A percentile compares a stretch with the other conserved stretches of the same genome.
These are phyloP conservation scores for Procapra przewalskii DNA, from an alignment of 2,113 vertebrate genomes.

Conservation along the genomic window DNA sequence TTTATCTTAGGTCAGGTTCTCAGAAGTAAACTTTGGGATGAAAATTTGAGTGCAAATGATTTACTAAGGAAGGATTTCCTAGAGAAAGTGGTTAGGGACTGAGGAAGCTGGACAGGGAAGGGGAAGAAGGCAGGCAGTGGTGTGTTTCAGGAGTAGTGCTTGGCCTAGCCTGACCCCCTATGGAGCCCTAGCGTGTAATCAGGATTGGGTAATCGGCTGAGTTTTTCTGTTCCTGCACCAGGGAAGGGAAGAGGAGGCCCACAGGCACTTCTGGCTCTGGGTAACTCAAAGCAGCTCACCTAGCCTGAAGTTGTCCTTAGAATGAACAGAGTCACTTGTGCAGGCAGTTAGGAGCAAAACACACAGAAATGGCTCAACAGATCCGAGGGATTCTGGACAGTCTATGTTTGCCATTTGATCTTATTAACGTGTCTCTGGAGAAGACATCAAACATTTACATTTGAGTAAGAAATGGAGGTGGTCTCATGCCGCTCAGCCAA, in stretches of 20 bases:
- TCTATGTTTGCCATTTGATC: background rate
- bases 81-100: background rate
- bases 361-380: background rate
- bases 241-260: background rate
- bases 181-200: background rate
- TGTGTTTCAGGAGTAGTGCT: background rate
- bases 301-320: background rate
- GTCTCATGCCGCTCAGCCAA: background rate
- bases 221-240: background rate
- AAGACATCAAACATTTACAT: background rate
- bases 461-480: background rate
- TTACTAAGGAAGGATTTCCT: background rate
- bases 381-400: background rate
- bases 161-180: background rate
- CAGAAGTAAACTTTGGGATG: background rate
- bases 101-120: background rate
- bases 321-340: background rate
- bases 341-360: background rate
- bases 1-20: background rate
- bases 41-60: background rate
- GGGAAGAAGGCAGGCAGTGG: background rate
- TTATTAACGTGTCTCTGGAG: background rate
- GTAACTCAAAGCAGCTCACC: background rate
- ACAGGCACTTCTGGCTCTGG: background rate
- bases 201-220: background rate